A percentile compares a stretch with the other conserved stretches of the same genome.
Conservation (phyloP, 2,888 invertebrate species). For the Hofmannophila pseudospretella region DNA sequence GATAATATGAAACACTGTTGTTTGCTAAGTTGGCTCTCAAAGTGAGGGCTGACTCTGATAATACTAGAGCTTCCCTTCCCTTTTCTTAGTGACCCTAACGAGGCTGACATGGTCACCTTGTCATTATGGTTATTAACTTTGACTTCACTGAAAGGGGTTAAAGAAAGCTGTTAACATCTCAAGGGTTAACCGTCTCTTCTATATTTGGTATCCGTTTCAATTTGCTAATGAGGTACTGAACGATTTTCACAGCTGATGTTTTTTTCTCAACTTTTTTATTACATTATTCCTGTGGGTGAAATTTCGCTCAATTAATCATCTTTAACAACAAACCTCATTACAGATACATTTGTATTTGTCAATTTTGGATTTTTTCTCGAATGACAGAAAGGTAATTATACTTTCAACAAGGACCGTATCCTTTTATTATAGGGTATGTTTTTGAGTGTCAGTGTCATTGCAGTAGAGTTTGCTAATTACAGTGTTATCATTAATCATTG, state of each 20-base stretch:
- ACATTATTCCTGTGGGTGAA: constrained; percentile 25
- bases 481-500: constrained; percentile 51
- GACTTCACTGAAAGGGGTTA: constrained; percentile 5
- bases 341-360: constrained; percentile 68
- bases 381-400: constrained; percentile 22
- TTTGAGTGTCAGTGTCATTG: constrained; percentile 20
- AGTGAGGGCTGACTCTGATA: too few relatives aligned
- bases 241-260: constrained; percentile 4
- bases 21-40: too few relatives aligned
- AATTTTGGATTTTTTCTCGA: constrained; percentile 48
- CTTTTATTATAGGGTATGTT: constrained; percentile 25
- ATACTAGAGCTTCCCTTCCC: too few relatives aligned
- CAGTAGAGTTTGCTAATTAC: constrained; percentile 50
- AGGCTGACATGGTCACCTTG: too few relatives aligned
- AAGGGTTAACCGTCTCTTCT: constrained; percentile 13
- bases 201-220: constrained; percentile 15
- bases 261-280: constrained; percentile 17
- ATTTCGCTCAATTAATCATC: constrained; percentile 62
- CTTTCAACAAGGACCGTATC: constrained; percentile 30
- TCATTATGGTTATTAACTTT: constrained; percentile 9
- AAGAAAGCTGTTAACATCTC: constrained; percentile 5
- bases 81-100: too few relatives aligned
- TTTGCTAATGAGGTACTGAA: constrained; percentile 14
- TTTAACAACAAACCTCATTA: constrained; percentile 66
- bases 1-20: too few relatives aligned